Evolutionary conservation across 2,888 invertebrate species (phyloP).

Genomic region (Spatulosminthurus flaviceps): DNA sequence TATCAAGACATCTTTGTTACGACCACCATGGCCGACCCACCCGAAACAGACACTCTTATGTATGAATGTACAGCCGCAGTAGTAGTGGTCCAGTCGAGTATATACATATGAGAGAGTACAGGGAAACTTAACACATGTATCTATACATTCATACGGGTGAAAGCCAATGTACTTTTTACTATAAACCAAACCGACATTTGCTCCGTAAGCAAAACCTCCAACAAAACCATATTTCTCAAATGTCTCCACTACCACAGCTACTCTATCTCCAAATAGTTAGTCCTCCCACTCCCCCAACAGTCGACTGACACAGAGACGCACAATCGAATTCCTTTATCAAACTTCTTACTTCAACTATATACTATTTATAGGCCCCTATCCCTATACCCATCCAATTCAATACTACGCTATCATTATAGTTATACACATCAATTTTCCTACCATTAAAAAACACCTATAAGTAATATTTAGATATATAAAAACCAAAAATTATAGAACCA

Average conservation of each 20-base stretch:
- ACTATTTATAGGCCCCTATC: background rate
- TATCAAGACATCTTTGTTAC: slow-evolving; percentile 44
- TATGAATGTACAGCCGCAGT: background rate
- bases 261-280: background rate
- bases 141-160: background rate
- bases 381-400: background rate
- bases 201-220: slow-evolving; percentile 43
- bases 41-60: background rate
- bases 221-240: slow-evolving; percentile 42
- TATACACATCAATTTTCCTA: too few relatives aligned
- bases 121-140: slow-evolving; percentile 2
- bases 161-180: background rate
- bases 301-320: slow-evolving; percentile 24
- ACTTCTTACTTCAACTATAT: background rate
- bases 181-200: slow-evolving; percentile 29
- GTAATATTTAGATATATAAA: too few relatives aligned
- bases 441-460: too few relatives aligned
- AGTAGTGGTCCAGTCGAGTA: background rate
- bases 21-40: background rate
- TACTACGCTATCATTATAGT: too few relatives aligned
- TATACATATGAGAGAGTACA: slow-evolving; percentile 10
- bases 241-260: slow-evolving; percentile 25
- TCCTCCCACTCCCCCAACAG: slow-evolving; percentile 20
- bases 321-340: slow-evolving; percentile 39
- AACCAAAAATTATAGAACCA: too few relatives aligned